Percentiles rank a stretch among this genome's conserved stretches.
Conservation (phyloP, 1,140 invertebrate genomes). For the Bombus affinis region DNA sequence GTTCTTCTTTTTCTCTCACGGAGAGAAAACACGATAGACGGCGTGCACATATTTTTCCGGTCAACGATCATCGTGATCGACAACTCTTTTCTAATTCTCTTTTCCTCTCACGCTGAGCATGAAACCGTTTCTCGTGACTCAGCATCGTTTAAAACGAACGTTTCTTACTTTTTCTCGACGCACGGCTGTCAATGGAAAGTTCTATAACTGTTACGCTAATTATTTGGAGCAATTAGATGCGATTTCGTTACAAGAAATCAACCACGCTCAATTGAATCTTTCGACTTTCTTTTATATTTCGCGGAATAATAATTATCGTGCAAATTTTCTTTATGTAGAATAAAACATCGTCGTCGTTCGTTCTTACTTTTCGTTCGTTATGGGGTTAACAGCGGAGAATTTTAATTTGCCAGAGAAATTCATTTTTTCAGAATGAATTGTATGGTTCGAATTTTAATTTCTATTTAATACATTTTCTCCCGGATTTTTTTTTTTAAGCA, state of each 20-base stretch:
- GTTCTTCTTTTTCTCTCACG: neutral
- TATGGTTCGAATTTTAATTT: neutral
- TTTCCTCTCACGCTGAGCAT: neutral
- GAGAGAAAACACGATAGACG: neutral
- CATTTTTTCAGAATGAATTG: too few species aligned
- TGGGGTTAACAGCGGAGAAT: neutral
- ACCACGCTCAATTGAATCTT: neutral
- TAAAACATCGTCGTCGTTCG: neutral
- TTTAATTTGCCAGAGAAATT: neutral
- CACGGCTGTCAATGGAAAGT: conserved; percentile 10
- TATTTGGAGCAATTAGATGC: neutral
- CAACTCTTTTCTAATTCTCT: conserved; percentile 22
- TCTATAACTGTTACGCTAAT: neutral
- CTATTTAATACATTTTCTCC: neutral
- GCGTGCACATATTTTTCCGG: conserved; percentile 29
- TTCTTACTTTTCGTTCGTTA: neutral
- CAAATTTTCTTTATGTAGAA: neutral
- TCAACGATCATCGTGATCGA: conserved; percentile 30
- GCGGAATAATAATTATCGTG: neutral
- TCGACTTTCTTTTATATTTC: neutral
- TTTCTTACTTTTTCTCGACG: neutral
- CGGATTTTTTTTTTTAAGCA: neutral
- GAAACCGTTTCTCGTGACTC: conserved; percentile 25
- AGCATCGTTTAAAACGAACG: neutral
- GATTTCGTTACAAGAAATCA: neutral